Percentiles rank a stretch among this genome's conserved stretches.
phyloP scores from a whole-genome alignment of 2,113 vertebrate species.

The Podiceps cristatus region DNA sequence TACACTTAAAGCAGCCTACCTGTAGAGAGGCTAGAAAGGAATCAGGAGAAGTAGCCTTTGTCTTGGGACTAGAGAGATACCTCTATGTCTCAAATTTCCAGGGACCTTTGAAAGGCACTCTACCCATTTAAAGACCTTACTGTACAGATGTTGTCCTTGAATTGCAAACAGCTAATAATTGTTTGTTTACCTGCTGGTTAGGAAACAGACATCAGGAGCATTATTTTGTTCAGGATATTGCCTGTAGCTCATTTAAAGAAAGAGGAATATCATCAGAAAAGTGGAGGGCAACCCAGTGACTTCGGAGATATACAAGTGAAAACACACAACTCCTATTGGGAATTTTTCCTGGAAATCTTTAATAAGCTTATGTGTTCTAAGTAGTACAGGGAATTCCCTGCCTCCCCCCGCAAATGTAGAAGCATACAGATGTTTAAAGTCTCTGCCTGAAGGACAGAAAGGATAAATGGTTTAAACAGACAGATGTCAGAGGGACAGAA shows the following conservation, averaged over 20 bases:
- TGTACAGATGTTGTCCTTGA: neutral
- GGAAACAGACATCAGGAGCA: neutral
- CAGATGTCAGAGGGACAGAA: neutral
- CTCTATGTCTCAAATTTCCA: neutral
- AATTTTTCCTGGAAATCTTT: neutral
- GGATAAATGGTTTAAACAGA: neutral
- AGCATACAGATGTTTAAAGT: neutral
- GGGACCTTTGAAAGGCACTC: neutral
- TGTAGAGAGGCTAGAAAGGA: neutral
- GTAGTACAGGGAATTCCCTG: neutral
- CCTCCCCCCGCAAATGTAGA: neutral
- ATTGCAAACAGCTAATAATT: neutral
- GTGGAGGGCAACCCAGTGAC: neutral
- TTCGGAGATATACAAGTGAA: neutral
- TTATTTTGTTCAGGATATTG: constrained; percentile 30
- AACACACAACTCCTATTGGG: neutral
- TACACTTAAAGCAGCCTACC: neutral
- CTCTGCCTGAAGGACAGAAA: neutral
- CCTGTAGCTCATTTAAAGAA: neutral
- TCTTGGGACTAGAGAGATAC: neutral
- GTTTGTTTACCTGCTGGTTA: constrained; percentile 21
- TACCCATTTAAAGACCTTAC: neutral
- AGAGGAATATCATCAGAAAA: neutral
- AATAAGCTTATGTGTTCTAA: neutral
- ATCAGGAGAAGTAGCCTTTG: neutral